A percentile compares a stretch with the other conserved stretches of the same genome.
Conservation (phyloP, 2,888 invertebrate species). For the Ptychoptera albimana region DNA sequence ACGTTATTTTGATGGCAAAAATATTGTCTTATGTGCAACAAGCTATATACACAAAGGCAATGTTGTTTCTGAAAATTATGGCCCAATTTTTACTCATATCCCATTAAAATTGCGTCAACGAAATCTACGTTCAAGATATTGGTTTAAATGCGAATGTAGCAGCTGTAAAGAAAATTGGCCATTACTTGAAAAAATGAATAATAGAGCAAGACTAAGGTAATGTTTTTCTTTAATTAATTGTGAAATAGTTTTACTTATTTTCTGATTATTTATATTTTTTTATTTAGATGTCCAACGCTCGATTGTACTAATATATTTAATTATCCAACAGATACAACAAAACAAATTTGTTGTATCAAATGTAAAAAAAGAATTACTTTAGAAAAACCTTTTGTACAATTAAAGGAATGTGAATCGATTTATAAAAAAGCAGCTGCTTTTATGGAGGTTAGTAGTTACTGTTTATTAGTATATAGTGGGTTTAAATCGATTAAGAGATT, state of each 20-base stretch:
- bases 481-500: no score
- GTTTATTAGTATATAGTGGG: no score
- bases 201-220: constrained; percentile 25
- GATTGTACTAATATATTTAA: constrained; percentile 34
- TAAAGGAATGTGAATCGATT: constrained; percentile 14
- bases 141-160: constrained; percentile 59
- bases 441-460: constrained; percentile 16
- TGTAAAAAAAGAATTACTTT: constrained; percentile 36
- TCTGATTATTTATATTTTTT: background rate
- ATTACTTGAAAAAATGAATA: constrained; percentile 40
- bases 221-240: constrained; percentile 4
- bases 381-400: no score
- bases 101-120: constrained; percentile 41
- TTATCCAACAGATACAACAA: constrained; percentile 27
- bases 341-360: constrained; percentile 31
- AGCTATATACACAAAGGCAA: constrained; percentile 49
- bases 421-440: constrained; percentile 32
- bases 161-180: constrained; percentile 68
- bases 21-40: constrained; percentile 50
- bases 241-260: background rate
- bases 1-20: constrained; percentile 59
- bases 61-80: constrained; percentile 68
- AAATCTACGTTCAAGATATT: constrained; percentile 52
- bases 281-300: constrained; percentile 33
- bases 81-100: constrained; percentile 53